Conservation (phyloP, 2,888 invertebrate species). For the Lapara coniferarum region DNA sequence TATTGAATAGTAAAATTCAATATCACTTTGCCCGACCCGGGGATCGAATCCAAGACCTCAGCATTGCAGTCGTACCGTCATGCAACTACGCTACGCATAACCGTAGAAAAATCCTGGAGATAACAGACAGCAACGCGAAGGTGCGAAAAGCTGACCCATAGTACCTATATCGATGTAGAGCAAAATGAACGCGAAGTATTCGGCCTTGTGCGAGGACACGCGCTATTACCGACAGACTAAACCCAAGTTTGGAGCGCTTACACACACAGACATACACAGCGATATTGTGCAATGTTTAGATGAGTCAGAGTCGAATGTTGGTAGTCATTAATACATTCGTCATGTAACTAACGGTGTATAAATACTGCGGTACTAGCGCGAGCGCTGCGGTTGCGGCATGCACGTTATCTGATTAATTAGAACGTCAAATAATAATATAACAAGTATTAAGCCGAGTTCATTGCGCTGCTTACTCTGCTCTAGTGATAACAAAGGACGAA, state of each 20-base stretch:
- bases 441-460: conserved; percentile 23
- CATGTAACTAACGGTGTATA: conserved; percentile 4
- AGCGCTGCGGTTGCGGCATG: background rate
- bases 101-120: too few relatives aligned
- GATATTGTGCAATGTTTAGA: conserved; percentile 13
- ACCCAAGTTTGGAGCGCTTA: background rate
- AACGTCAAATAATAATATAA: conserved; percentile 26
- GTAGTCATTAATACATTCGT: conserved; percentile 17
- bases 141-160: too few relatives aligned
- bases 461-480: conserved; percentile 12
- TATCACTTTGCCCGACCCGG: too few relatives aligned
- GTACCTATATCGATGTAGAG: background rate
- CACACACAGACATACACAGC: background rate
- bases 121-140: background rate
- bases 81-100: too few relatives aligned
- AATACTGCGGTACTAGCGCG: background rate
- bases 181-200: background rate
- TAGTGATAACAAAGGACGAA: background rate
- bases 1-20: too few relatives aligned
- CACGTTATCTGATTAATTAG: conserved; percentile 18
- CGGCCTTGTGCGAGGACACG: conserved; percentile 21
- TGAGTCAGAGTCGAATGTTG: conserved; percentile 12
- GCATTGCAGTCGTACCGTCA: too few relatives aligned
- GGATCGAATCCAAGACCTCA: too few relatives aligned
- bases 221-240: background rate